Base-by-base conservation (phyloP, 2,113 vertebrate species). In the Trematocara zebra region DNA sequence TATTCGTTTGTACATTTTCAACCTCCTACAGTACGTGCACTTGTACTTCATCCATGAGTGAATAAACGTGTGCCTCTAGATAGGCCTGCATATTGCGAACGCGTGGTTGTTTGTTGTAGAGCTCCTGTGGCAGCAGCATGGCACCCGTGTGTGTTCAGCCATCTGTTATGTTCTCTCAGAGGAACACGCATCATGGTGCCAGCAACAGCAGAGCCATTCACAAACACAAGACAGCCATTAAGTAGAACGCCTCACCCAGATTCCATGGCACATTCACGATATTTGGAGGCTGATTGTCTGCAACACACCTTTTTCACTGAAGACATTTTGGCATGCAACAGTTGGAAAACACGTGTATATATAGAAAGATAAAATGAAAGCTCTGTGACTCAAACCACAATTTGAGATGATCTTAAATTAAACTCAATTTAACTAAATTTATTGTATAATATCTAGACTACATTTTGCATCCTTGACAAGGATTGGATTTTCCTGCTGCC, bases 141-240 rank as follows among this genome's bases (percentile, higher is more conserved):
- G 92, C 91, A 90, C 94, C 95, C 94, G 64, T 92, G 88, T 93
- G 93, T 93, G 94, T 88, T 79, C 83, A 83, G 89, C 96, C 96
- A 96, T 97, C 96, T 97, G 96, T 92, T 95, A 78, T 96, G 95
- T 96, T 93, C 94, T 92, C 87, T 94, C 87, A 87, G 87, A 93
- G 85, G 94, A 95, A 94, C 94, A 94, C 89, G 78, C 91, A 53
- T 89, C 89, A 88, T 85, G 87, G 91, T 89, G 90, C 80, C 87
- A 72, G 67, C 87, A 81, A 79, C 90, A 85, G 80, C 20, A 31
- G 78, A 91, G 80, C 89, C 94, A 95, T 95, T 96, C 94, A 96
- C 90, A 93, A 94, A 90, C 86, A 89, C 44, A 8, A 88, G 74
- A 89, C 80, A 28, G 53, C 76, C 49, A 78, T 88, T 78, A 88